Base-by-base conservation (phyloP, 2,888 invertebrate species). In the Tryphoninae sp. region DNA sequence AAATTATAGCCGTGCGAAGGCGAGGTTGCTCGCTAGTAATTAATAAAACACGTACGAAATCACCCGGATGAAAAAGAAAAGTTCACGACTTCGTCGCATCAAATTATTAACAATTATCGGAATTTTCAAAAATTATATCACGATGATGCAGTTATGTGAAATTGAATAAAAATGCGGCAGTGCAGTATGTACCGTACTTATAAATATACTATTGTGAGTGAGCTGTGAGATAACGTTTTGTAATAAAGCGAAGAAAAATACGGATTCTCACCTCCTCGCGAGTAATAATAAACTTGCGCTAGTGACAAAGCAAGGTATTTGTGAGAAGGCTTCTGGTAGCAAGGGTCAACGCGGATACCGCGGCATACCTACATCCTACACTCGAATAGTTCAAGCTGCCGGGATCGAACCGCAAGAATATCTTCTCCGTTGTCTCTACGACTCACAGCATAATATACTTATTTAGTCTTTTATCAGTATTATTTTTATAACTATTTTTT, bases 301-400 rank as follows among this genome's bases (percentile, higher is more conserved):
- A 22, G 68, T 67, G 72, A 81, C 78, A 81, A 81, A 78, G 81
- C 71, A 33, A 78, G 71, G 78, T 49, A 78, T 78, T 78, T 67
- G 68, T 59, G 75, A 64, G 81, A 33, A 78, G 78, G 81, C 71
- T 67, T 75, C 67, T 75, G 78, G 3, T 78, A 69, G 69, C 81
- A 78, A 75, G 75, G 78, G 75, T 78, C 64, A 81, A 78, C 67
- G 61, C 67, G 78, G 75, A 81, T 75, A 75, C 81, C 69, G 75
- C 69, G 75, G 71, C 71, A 71, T 62, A 75, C 53, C 78, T 26
- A 9, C 78, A 51, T 72, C 81, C 81, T 75, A 78, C 81, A 78
- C 75, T 53, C 67, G 69, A 45, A 53, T 71, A 64, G 49, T 42
- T 69, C 69, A 51, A 51, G 65, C 78, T 81, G 67, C 81, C 61